These are phyloP conservation scores for Parnassius mnemosyne DNA, from an alignment of 2,888 invertebrate species.

Conservation along the genomic window DNA sequence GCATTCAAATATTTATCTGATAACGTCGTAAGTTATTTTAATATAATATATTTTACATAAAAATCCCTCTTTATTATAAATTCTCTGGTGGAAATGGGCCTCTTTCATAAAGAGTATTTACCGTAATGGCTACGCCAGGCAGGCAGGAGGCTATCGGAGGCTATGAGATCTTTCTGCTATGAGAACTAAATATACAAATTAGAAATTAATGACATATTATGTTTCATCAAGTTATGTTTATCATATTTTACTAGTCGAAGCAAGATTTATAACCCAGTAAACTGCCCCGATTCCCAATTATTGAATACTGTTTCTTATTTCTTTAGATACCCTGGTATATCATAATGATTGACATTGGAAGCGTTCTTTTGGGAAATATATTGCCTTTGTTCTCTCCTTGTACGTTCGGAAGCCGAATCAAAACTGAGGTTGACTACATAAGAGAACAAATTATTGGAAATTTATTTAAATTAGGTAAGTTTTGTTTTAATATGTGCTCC, in stretches of 20 bases:
- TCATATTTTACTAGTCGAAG: too few species aligned
- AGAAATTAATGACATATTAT: too few species aligned
- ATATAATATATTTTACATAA: neutral
- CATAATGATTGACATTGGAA: neutral
- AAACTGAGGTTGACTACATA: slow-evolving; percentile 4
- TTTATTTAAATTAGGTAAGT: slow-evolving; percentile 9
- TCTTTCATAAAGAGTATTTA: too few species aligned
- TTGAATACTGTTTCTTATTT: neutral
- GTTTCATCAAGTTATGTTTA: too few species aligned
- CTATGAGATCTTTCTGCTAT: too few species aligned
- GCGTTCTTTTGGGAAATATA: neutral
- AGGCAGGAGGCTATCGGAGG: too few species aligned
- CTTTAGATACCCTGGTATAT: neutral
- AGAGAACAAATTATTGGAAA: slow-evolving; percentile 1
- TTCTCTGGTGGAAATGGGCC: too few species aligned
- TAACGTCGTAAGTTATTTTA: neutral
- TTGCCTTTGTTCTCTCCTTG: slow-evolving; percentile 9
- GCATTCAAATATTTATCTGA: neutral
- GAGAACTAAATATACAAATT: too few species aligned
- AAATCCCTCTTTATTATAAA: too few species aligned
- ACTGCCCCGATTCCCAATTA: too few species aligned
- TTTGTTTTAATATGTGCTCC: neutral
- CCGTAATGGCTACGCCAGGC: too few species aligned
- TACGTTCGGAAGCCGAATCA: slow-evolving; percentile 8
- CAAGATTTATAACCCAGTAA: too few species aligned